Conservation (phyloP, 1,140 invertebrate species). For the Stenopsyche tienmushanensis region DNA sequence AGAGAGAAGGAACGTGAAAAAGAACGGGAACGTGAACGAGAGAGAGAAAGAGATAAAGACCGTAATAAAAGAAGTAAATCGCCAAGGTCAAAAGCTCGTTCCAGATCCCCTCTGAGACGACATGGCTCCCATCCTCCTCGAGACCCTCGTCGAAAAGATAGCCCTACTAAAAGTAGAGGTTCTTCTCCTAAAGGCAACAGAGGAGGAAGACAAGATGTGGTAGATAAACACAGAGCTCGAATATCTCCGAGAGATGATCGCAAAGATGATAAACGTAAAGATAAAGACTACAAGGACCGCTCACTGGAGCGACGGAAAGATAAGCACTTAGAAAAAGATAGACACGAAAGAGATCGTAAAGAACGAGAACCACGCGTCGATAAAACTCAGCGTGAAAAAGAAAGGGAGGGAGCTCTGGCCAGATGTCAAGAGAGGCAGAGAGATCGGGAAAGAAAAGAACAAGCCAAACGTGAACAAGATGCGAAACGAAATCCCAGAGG, state of each 20-base stretch:
- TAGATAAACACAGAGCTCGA: slow-evolving; percentile 50
- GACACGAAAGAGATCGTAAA: slow-evolving; percentile 56
- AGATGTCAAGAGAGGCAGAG: slow-evolving; percentile 60
- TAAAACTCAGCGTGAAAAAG: slow-evolving; percentile 58
- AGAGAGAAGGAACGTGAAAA: slow-evolving; percentile 48
- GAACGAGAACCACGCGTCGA: slow-evolving; percentile 46
- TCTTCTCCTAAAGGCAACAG: slow-evolving; percentile 54
- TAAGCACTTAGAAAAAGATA: slow-evolving; percentile 56
- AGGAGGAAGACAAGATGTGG: slow-evolving; percentile 48
- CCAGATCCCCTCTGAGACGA: slow-evolving; percentile 48
- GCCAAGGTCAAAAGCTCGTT: slow-evolving; percentile 48
- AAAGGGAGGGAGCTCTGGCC: slow-evolving; percentile 59
- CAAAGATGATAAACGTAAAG: slow-evolving; percentile 46
- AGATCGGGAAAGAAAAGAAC: slow-evolving; percentile 60
- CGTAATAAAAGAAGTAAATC: slow-evolving; percentile 48
- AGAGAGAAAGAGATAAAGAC: slow-evolving; percentile 46
- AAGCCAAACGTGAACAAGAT: slow-evolving; percentile 51
- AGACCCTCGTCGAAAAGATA: slow-evolving; percentile 53
- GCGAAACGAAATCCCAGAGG: slow-evolving; percentile 48
- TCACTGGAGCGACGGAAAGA: slow-evolving; percentile 55
- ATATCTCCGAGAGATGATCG: slow-evolving; percentile 50
- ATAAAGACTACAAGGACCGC: slow-evolving; percentile 53
- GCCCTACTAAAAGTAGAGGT: slow-evolving; percentile 53
- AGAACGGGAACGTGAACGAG: slow-evolving; percentile 50
- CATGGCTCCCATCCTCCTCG: slow-evolving; percentile 51